Evolutionary conservation across 2,888 invertebrate species (phyloP), one percentile per base, ranked within the genome.

Genomic region (Biston betularia): DNA sequence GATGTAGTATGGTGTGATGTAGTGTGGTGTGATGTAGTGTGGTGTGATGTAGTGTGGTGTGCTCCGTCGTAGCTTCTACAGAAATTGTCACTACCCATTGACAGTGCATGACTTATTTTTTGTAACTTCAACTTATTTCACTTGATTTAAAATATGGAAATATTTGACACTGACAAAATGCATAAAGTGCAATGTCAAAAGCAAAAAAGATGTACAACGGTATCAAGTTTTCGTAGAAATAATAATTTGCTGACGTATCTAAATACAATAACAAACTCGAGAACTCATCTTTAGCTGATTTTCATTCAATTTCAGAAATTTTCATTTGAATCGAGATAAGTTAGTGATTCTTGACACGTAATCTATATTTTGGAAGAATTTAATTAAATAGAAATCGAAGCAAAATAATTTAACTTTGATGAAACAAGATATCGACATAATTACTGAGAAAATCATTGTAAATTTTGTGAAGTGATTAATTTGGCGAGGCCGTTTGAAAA

Each of bases 261-360:
- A 24, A 11, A 10, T 14, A 15, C 15, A 62, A 12, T 12, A 5
- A 33, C 40, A n/a, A 11, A 63, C 56, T 45, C n/a, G 38, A 44
- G 14, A 45, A 62, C 6, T 49, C 35, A 55, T 52, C 57, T 52
- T 58, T 53, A 54, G 4, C 58, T 58, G 58, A 53, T 64, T 55
- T 44, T 54, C 48, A 65, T 59, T 59, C 59, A 59, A 48, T 65
- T 60, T 49, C 60, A 44, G 50, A 56, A 48, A 61, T 52, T 65
- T 56, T 56, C 44, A 61, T 61, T 38, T 46, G 56, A 55, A 49
- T 34, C 12, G 40, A 61, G 61, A 50, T 34, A 56, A 60, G 44
- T 60, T 59, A 49, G 56, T 61, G 15, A 46, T 57, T 24, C 24
- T 65, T 61, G 65, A 65, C 65, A 65, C 46, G 34, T 65, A 65